Percentiles rank a stretch among this genome's conserved stretches.
Evolutionary conservation across 2,113 vertebrate genomes (phyloP).

Genomic region (Conger conger): DNA sequence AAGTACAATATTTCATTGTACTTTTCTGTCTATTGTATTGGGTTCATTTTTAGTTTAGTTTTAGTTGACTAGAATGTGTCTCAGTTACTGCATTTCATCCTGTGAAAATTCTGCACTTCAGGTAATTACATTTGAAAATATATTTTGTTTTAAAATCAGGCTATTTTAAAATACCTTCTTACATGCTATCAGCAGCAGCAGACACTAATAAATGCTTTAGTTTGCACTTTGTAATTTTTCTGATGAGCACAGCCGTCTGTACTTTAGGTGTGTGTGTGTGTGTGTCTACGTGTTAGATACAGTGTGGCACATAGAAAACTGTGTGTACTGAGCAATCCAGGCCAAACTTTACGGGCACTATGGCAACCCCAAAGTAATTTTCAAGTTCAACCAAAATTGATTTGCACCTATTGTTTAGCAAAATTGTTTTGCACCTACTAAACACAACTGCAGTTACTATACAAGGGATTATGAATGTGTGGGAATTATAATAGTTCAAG

Average conservation of each 20-base stretch:
- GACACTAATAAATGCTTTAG: background rate
- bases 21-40: no score
- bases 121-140: background rate
- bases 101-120: background rate
- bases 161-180: background rate
- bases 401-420: background rate
- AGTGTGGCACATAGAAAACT: slow-evolving; percentile 5
- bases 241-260: slow-evolving; percentile 18
- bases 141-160: slow-evolving; percentile 2
- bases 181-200: background rate
- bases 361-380: background rate
- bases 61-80: no score
- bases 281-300: background rate
- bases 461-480: background rate
- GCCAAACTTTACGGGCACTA: background rate
- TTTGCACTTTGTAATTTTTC: slow-evolving; percentile 13
- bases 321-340: slow-evolving; percentile 17
- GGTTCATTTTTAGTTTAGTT: no score
- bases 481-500: background rate
- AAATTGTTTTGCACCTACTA: background rate
- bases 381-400: background rate
- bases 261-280: slow-evolving; percentile 16
- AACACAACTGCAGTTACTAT: background rate
- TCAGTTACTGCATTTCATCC: background rate
- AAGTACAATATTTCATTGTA: no score